Evolutionary conservation across 1,140 invertebrate genomes (phyloP), one percentile per base, ranked within the genome.

Genomic region (Diabrotica undecimpunctata): DNA sequence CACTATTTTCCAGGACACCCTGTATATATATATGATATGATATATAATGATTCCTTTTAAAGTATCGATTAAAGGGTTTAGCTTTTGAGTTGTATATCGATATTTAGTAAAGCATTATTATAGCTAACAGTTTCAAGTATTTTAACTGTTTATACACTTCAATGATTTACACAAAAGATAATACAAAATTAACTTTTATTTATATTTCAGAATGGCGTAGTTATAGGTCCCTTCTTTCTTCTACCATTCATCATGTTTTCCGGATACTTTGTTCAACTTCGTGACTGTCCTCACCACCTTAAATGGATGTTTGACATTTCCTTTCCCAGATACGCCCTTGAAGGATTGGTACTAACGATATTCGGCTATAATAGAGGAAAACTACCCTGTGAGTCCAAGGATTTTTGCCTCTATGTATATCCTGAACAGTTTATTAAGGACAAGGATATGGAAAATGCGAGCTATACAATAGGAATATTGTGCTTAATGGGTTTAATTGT

Each of bases 271-370:
- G 87, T 97, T 0, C 89, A 88, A 69, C 84, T 92, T 64, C 86
- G 86, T 62, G 93, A 95, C 70, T 91, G 94, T 5, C 94, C 93
- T 11, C 76, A 79, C 0, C 90, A 87, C 69, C 81, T 95, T 58
- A 85, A 87, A 56, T 96, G 93, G 92, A 69, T 97, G 4, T 95
- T 95, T 70, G 91, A 96, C 71, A 81, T 90, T 11, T 95, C 93
- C 0, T 97, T 90, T 72, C 74, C 90, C 0, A 91, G 90, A 70
- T 89, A 92, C 69, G 88, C 85, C n/a, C 82, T 91, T 6, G 88
- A 90, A 69, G 89, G 88, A 11, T 76, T 91, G 14, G 81, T 85
- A 56, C 72, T 85, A 51, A 80, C 83, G 12, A 80, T 87, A 60
- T 85, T 83, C 62, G 89, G 88, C 11, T 90, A 90, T 71, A 83